These are phyloP conservation scores for Coluber constrictor DNA, from an alignment of 2,797 vertebrate genomes.

Conservation along the genomic window DNA sequence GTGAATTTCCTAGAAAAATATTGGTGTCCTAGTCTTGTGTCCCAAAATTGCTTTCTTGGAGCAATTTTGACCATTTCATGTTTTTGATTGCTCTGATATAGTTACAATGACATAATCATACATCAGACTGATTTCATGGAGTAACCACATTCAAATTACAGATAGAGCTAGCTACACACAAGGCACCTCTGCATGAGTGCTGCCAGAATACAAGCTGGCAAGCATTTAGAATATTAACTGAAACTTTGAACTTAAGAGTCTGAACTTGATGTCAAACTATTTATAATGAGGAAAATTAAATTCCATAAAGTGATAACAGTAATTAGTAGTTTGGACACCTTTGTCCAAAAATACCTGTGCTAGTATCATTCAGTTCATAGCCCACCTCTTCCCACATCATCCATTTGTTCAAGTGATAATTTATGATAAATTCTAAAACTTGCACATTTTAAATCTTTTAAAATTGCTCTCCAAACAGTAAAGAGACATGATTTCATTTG, in stretches of 20 bases:
- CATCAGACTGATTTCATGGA: not conserved
- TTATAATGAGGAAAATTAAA: slow-evolving; percentile 6
- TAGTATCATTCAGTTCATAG: not conserved
- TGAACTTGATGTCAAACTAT: not conserved
- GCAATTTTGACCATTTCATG: not conserved
- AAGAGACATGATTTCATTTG: not conserved
- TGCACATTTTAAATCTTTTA: not conserved
- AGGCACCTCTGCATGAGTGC: not conserved
- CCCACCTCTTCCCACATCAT: not conserved
- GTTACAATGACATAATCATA: not conserved
- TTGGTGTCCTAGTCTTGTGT: not conserved
- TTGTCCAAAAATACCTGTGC: not conserved
- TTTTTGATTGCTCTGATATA: not conserved
- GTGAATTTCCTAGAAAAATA: not conserved
- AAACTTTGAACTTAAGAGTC: not conserved
- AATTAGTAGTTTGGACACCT: not conserved
- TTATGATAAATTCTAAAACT: not conserved
- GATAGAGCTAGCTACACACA: not conserved
- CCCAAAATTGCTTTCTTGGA: not conserved
- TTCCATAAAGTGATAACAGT: not conserved
- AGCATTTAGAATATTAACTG: not conserved
- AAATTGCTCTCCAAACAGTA: not conserved
- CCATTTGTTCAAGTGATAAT: not conserved
- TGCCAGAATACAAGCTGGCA: not conserved
- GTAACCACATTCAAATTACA: not conserved